Evolutionary conservation across 2,888 invertebrate genomes (phyloP).

Genomic region (Hybos culiciformis): DNA sequence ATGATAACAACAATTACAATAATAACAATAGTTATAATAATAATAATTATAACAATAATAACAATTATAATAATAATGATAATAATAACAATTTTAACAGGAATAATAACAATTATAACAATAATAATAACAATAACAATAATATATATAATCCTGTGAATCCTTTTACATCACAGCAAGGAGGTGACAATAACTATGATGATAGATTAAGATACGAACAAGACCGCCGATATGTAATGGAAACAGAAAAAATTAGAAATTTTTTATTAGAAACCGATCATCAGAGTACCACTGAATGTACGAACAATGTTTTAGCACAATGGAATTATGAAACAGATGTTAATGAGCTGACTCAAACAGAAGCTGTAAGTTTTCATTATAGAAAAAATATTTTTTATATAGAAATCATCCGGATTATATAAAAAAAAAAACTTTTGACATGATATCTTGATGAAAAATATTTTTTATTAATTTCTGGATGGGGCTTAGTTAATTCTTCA

Average conservation of each 20-base stretch:
- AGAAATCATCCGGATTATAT: neutral
- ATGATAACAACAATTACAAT: constrained; percentile 13
- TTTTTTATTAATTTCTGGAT: neutral
- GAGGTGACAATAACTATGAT: constrained; percentile 21
- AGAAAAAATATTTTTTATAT: neutral
- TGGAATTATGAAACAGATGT: constrained; percentile 84
- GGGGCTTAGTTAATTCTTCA: neutral
- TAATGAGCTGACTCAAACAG: constrained; percentile 65
- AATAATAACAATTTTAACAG: constrained; percentile 15
- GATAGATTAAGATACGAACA: constrained; percentile 41
- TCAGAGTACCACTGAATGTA: constrained; percentile 66
- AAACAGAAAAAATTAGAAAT: constrained; percentile 32
- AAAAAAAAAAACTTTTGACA: no score
- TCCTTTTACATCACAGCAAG: constrained; percentile 23
- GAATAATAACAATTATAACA: neutral
- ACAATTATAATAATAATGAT: constrained; percentile 12
- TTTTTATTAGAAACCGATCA: constrained; percentile 58
- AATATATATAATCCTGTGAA: constrained; percentile 25
- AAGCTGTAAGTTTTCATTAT: constrained; percentile 59
- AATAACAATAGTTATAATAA: constrained; percentile 18
- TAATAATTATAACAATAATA: constrained; percentile 7
- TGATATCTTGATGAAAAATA: neutral
- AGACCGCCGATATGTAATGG: constrained; percentile 29
- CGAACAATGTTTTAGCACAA: constrained; percentile 73
- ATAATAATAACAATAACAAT: constrained; percentile 10